Conservation (phyloP, 2,113 vertebrate species). For the Numida meleagris region DNA sequence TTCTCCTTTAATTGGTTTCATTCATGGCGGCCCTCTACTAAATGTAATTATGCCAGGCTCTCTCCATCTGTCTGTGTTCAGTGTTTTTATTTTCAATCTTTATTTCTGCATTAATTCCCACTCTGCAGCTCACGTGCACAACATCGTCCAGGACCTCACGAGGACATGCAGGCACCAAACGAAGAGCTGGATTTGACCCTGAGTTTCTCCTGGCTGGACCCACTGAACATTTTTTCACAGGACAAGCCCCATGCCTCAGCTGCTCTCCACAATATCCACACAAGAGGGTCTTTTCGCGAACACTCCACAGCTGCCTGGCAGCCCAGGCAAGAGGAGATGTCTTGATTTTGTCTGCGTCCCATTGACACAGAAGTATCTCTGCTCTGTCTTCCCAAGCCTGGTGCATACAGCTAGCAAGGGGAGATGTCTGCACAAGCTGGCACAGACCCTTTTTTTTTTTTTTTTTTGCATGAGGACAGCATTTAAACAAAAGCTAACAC, state of each 20-base stretch:
- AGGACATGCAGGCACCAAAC: background rate
- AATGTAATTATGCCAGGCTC: slow-evolving; percentile 86
- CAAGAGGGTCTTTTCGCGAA: background rate
- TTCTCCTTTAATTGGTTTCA: slow-evolving; percentile 68
- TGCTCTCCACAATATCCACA: background rate
- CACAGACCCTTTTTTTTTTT: background rate
- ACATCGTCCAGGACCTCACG: slow-evolving; percentile 34
- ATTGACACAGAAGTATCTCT: background rate
- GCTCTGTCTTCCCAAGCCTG: background rate
- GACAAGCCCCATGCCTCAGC: background rate
- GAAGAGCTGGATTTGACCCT: slow-evolving; percentile 6
- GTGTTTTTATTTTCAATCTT: slow-evolving; percentile 59
- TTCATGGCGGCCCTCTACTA: slow-evolving; percentile 71
- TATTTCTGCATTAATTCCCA: slow-evolving; percentile 45
- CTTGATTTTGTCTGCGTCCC: background rate
- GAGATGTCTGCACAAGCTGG: background rate
- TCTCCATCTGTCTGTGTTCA: slow-evolving; percentile 79
- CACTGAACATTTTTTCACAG: background rate
- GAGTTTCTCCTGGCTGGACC: background rate
- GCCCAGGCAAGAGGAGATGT: background rate
- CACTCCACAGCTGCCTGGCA: background rate
- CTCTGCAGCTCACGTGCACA: slow-evolving; percentile 13
- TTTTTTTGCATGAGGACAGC: background rate
- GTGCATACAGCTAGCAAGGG: background rate
- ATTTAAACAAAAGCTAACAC: background rate